Percentiles rank a stretch among this genome's conserved stretches.
These are phyloP conservation scores for Chydorus sphaericus DNA, from an alignment of 2,888 invertebrate species.

Conservation along the genomic window DNA sequence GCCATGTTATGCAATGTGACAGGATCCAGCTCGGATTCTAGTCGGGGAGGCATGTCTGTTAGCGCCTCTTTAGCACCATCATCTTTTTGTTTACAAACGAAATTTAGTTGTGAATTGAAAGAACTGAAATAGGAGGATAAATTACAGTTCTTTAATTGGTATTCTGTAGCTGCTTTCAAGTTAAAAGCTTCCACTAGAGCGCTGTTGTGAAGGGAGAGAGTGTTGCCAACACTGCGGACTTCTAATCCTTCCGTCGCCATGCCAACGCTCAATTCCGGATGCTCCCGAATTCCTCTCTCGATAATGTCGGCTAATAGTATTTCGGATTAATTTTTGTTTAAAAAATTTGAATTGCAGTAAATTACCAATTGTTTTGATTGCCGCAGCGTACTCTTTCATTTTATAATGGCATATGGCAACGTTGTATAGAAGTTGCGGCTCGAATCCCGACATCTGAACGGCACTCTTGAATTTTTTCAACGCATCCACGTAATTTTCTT, in stretches of 20 bases:
- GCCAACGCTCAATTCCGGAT: conserved; percentile 93
- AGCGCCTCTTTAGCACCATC: conserved; percentile 75
- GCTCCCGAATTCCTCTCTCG: conserved; percentile 86
- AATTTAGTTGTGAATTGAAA: neutral
- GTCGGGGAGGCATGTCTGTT: conserved; percentile 78
- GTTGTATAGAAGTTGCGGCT: conserved; percentile 84
- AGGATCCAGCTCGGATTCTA: conserved; percentile 93
- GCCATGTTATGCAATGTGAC: conserved; percentile 96
- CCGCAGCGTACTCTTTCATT: conserved; percentile 81
- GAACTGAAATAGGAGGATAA: conserved; percentile 13
- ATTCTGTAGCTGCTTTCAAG: conserved; percentile 95
- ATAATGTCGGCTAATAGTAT: conserved; percentile 59
- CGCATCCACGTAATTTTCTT: conserved; percentile 76
- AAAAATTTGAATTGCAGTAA: no score
- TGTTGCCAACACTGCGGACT: conserved; percentile 91
- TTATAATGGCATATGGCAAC: conserved; percentile 88
- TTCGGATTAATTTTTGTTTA: conserved; percentile 3
- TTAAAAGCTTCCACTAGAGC: conserved; percentile 96
- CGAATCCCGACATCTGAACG: conserved; percentile 74
- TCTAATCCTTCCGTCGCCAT: conserved; percentile 87
- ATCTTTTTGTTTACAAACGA: conserved; percentile 34
- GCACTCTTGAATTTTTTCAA: conserved; percentile 76
- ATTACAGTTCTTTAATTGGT: conserved; percentile 68
- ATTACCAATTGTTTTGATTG: conserved; percentile 83
- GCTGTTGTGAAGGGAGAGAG: conserved; percentile 81